These are phyloP conservation scores for Anguilla megastoma DNA, from an alignment of 2,797 vertebrate genomes.

Conservation along the genomic window DNA sequence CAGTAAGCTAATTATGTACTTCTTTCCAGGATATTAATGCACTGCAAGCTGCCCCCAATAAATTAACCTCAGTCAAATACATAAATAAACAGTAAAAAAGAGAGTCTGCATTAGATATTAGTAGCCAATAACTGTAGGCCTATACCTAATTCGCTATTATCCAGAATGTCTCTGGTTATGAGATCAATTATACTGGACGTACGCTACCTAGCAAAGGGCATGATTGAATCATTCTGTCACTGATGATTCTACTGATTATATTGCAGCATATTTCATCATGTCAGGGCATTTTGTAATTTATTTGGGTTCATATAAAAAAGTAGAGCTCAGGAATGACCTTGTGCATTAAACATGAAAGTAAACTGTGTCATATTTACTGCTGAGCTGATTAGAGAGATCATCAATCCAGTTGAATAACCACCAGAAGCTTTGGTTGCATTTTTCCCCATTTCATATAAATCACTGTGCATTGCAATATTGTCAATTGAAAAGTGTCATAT, in stretches of 20 bases:
- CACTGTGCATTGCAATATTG: not conserved
- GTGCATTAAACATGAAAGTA: conserved; percentile 17
- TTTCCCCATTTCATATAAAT: not conserved
- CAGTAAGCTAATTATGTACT: not conserved
- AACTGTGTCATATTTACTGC: not conserved
- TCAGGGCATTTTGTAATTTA: not conserved
- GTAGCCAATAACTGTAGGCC: not conserved
- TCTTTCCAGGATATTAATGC: not conserved
- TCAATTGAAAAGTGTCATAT: not conserved
- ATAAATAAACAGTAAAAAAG: not conserved
- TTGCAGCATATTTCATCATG: not conserved
- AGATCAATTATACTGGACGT: not conserved
- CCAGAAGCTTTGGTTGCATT: conserved; percentile 1
- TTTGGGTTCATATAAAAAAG: not conserved
- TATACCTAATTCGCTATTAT: not conserved
- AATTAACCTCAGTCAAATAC: not conserved
- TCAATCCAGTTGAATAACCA: not conserved
- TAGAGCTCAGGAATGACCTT: not conserved
- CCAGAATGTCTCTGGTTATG: not conserved
- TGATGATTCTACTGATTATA: conserved; percentile 39
- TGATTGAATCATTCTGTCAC: not conserved
- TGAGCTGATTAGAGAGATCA: not conserved
- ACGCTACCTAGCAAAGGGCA: not conserved
- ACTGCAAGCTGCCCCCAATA: not conserved
- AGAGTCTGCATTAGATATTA: not conserved